Evolutionary conservation across 1,140 invertebrate genomes (phyloP).

Genomic region (Bombus fervidus): DNA sequence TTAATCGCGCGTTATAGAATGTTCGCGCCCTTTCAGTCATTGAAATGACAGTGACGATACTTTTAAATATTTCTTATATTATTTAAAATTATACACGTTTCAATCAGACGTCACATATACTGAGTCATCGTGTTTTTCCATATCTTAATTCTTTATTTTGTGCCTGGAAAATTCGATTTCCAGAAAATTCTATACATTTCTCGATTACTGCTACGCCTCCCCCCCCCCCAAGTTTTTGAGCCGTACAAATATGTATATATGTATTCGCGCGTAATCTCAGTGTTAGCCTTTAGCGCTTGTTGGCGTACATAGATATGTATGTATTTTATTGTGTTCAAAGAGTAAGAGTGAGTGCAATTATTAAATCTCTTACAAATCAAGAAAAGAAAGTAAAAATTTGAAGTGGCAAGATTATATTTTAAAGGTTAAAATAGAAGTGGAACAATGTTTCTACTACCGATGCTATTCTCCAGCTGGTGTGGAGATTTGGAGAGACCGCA

Average conservation of each 20-base stretch:
- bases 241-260: background rate
- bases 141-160: background rate
- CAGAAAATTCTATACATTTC: background rate
- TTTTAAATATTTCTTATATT: background rate
- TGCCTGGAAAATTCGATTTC: background rate
- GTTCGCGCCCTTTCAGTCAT: background rate
- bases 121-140: background rate
- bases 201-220: background rate
- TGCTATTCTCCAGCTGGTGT: slow-evolving; percentile 75
- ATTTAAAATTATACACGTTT: background rate
- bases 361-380: background rate
- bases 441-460: slow-evolving; percentile 78
- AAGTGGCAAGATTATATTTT: too few species aligned
- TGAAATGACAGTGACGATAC: background rate
- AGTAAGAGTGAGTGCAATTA: background rate
- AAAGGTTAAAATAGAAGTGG: background rate
- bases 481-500: slow-evolving; percentile 73
- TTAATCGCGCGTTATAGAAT: too few species aligned
- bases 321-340: background rate
- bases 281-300: too few species aligned
- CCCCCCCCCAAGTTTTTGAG: background rate
- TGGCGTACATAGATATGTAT: background rate
- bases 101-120: background rate
- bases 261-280: too few species aligned
- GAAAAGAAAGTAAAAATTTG: background rate